A percentile compares a stretch with the other conserved stretches of the same genome.
Evolutionary conservation across 2,888 invertebrate species (phyloP).

Genomic region (Exocentrus adspersus): DNA sequence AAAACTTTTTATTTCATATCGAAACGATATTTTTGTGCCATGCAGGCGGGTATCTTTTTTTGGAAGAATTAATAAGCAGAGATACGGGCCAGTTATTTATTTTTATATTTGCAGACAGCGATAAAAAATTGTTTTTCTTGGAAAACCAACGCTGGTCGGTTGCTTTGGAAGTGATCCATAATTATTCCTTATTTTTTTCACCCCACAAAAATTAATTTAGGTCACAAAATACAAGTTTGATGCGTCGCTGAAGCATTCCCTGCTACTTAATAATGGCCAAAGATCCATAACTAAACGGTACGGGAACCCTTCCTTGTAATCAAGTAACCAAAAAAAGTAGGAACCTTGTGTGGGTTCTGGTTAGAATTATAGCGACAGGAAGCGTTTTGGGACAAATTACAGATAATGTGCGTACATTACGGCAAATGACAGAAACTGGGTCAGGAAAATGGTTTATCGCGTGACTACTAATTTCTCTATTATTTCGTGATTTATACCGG

Average conservation of each 20-base stretch:
- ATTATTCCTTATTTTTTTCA: too few species aligned
- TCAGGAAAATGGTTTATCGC: conserved; percentile 37
- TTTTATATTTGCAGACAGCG: neutral
- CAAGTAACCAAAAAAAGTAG: conserved; percentile 6
- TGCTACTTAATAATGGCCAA: too few species aligned
- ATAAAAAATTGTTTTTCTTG: too few species aligned
- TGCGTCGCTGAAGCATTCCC: too few species aligned
- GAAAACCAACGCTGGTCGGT: too few species aligned
- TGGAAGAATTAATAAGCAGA: neutral
- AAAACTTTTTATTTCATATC: conserved; percentile 34
- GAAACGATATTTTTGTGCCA: conserved; percentile 28
- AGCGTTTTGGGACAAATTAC: conserved; percentile 47
- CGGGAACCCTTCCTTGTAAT: conserved; percentile 7
- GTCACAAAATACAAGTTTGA: too few species aligned
- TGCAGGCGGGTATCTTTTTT: neutral
- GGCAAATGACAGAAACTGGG: conserved; percentile 37
- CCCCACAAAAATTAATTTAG: too few species aligned
- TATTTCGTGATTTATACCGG: conserved; percentile 29
- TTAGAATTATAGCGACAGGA: conserved; percentile 44
- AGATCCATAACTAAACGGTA: neutral
- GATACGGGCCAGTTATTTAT: neutral
- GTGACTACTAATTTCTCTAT: conserved; percentile 40
- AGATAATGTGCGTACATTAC: conserved; percentile 49
- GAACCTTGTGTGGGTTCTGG: conserved; percentile 37
- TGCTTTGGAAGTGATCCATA: too few species aligned